Percentiles rank a stretch among this genome's conserved stretches.
Conservation (phyloP, 2,888 invertebrate species). For the Opisthograptis luteolata region DNA sequence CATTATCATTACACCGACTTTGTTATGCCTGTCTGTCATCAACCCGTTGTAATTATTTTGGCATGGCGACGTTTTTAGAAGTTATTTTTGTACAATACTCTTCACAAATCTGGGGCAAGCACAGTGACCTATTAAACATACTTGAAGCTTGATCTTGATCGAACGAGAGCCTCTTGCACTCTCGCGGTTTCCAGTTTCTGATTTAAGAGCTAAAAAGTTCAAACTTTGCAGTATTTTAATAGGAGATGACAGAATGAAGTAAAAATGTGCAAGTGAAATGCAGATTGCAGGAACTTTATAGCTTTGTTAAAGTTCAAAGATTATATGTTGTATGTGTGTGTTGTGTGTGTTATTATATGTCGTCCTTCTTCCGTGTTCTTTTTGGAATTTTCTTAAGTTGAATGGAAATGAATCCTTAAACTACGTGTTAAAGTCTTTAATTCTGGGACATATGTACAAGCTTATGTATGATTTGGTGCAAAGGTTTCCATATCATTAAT, state of each 20-base stretch:
- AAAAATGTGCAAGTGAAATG: background rate
- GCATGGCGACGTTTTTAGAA: constrained; percentile 25
- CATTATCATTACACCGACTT: constrained; percentile 5
- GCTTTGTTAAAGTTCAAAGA: too few relatives aligned
- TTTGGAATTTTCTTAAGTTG: too few relatives aligned
- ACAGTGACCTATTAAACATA: constrained; percentile 35
- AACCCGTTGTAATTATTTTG: constrained; percentile 22
- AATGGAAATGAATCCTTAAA: too few relatives aligned
- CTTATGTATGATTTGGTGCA: too few relatives aligned
- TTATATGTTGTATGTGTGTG: too few relatives aligned
- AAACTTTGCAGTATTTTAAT: constrained; percentile 5
- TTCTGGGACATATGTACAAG: too few relatives aligned
- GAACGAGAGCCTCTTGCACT: constrained; percentile 12
- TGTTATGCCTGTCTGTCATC: constrained; percentile 32
- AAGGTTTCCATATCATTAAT: too few relatives aligned
- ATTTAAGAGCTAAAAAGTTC: constrained; percentile 4
- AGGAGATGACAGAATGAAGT: background rate
- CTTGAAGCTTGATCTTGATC: constrained; percentile 29
- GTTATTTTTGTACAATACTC: constrained; percentile 35
- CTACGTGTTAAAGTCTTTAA: too few relatives aligned
- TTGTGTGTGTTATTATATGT: too few relatives aligned
- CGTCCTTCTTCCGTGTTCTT: too few relatives aligned
- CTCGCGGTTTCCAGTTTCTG: constrained; percentile 6
- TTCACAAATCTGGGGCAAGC: constrained; percentile 33
- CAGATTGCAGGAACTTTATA: background rate